These are phyloP conservation scores for Leistus spinibarbis DNA, from an alignment of 2,888 invertebrate species.

Conservation along the genomic window DNA sequence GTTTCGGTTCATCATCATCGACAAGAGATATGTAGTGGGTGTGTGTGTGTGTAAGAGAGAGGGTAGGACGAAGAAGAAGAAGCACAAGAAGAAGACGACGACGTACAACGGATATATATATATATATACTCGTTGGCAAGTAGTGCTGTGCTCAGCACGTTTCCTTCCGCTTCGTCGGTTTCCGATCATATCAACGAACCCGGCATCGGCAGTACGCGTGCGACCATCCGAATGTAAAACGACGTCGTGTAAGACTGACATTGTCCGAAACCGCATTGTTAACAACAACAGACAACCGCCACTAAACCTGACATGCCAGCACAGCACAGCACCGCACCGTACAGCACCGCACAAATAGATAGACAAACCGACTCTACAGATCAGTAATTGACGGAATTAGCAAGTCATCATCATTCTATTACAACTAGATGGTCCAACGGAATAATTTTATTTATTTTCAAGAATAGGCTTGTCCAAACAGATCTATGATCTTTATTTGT, in stretches of 20 bases:
- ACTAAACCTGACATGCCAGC: background rate
- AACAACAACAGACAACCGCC: background rate
- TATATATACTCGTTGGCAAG: background rate
- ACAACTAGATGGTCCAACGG: no score
- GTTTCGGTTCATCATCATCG: background rate
- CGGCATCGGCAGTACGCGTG: background rate
- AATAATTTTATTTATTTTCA: no score
- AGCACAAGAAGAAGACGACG: background rate
- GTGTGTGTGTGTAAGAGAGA: background rate
- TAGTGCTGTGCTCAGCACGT: conserved; percentile 23
- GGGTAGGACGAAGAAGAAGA: background rate
- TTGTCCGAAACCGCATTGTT: background rate
- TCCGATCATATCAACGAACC: conserved; percentile 22
- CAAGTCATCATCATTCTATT: no score
- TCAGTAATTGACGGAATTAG: background rate
- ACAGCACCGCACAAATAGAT: background rate
- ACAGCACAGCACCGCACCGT: no score
- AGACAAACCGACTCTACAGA: background rate
- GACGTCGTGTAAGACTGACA: conserved; percentile 4
- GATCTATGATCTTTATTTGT: no score
- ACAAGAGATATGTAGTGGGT: background rate
- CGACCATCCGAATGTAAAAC: background rate
- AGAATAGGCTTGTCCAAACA: no score
- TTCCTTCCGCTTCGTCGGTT: conserved; percentile 20
- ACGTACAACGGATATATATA: background rate